These are phyloP conservation scores for Erythrocercus mccallii DNA, from an alignment of 2,113 vertebrate species.

Conservation along the genomic window DNA sequence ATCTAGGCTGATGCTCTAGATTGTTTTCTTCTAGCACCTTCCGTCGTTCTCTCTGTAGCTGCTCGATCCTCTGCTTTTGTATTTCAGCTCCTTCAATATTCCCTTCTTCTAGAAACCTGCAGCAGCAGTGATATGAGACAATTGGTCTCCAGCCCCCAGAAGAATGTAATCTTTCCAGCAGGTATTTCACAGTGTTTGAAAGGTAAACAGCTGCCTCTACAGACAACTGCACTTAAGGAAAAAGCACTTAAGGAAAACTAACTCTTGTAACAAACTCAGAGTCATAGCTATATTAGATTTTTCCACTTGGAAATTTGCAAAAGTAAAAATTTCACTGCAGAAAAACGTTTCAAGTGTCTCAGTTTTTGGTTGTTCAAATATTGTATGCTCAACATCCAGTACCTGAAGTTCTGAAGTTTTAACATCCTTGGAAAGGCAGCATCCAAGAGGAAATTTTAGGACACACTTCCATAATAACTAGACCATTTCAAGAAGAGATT, in stretches of 20 bases:
- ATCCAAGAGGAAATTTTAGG: neutral
- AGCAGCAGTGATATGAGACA: neutral
- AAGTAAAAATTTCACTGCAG: neutral
- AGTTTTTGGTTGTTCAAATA: neutral
- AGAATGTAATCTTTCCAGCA: neutral
- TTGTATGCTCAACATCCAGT: neutral
- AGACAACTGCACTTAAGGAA: neutral
- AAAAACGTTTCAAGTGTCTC: neutral
- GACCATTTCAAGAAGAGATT: neutral
- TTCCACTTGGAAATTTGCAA: neutral
- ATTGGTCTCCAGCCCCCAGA: neutral
- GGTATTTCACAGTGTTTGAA: neutral
- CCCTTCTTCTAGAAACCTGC: constrained; percentile 92
- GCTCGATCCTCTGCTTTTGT: constrained; percentile 92
- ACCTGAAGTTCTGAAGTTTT: neutral
- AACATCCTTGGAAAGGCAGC: neutral
- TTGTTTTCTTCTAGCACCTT: constrained; percentile 86
- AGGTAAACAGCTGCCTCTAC: neutral
- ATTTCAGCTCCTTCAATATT: constrained; percentile 86
- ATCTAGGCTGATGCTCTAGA: constrained; percentile 84
- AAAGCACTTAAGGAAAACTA: neutral
- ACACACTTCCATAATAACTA: neutral
- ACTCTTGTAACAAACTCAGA: neutral
- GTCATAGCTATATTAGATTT: neutral
- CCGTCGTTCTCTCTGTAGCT: constrained; percentile 89